Base-by-base conservation (phyloP, 2,113 vertebrate species). In the Rana temporaria region DNA sequence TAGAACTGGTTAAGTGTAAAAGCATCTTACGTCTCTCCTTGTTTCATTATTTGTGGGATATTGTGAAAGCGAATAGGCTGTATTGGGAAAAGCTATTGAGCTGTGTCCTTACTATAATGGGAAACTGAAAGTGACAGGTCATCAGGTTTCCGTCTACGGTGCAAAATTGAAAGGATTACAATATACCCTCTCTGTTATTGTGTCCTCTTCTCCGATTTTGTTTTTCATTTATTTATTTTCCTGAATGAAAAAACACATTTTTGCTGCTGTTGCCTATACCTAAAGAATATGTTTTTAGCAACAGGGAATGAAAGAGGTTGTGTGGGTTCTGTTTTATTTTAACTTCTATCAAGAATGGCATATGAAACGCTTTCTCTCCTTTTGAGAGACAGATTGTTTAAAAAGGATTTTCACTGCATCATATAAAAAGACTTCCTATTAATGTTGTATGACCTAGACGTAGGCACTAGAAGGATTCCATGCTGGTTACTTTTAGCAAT, bases 71-170 rank as follows among this genome's bases (percentile, higher is more conserved):
- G 56, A 62, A 62, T 75, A 75, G 19, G 60, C 60, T 75, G 38
- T 65, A 76, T 60, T 76, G 59, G 73, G 30, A 64, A 77, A 77
- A 52, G 48, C 74, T 65, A 64, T 48, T 64, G 34, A 77, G 38
- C 74, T 65, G 42, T 64, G 74, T 30, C 74, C 64, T 76, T 65
- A 77, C 60, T 65, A 53, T 24, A 63, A 53, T 14, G 38, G 22
- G 8, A 48, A 77, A 64, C 63, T 52, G 60, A 64, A 64, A 52
- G 60, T 52, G 74, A 65, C 60, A 77, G 59, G 18, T 53, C 74
- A 77, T 77, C 60, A 52, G 59, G 60, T 77, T 53, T 77, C 34
- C 11, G 74, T 53, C 57, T 64, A 53, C 60, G 4, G 26, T 26
- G 57, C 42, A 64, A 65, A 63, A 63, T 64, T 77, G 74, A 64